Evolutionary conservation across 2,888 invertebrate genomes (phyloP).

Genomic region (Trilocha varians): DNA sequence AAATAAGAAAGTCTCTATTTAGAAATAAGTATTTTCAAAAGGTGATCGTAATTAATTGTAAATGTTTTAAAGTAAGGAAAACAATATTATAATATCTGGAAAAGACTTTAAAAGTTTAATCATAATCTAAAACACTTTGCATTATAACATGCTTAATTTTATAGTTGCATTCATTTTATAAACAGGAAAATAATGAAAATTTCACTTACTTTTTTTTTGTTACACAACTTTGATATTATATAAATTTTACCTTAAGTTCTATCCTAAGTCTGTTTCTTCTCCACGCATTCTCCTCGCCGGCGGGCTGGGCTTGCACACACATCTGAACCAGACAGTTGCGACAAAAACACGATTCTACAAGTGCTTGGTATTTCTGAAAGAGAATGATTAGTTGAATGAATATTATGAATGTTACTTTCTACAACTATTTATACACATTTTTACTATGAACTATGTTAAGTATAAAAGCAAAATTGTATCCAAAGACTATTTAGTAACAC

Average conservation of each 20-base stretch:
- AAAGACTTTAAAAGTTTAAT: too few relatives aligned
- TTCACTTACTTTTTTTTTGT: background rate
- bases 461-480: too few relatives aligned
- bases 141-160: too few relatives aligned
- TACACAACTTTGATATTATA: background rate
- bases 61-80: too few relatives aligned
- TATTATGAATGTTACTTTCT: too few relatives aligned
- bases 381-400: background rate
- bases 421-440: background rate
- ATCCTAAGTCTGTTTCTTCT: constrained; percentile 84
- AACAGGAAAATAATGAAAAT: too few relatives aligned
- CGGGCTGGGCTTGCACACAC: constrained; percentile 79
- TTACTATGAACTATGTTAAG: background rate
- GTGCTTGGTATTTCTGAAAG: constrained; percentile 75
- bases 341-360: constrained; percentile 88
- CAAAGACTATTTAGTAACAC: too few relatives aligned
- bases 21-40: too few relatives aligned
- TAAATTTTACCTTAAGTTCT: constrained; percentile 74
- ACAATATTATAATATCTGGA: background rate
- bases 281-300: constrained; percentile 85
- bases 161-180: too few relatives aligned
- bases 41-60: too few relatives aligned
- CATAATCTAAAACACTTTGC: too few relatives aligned
- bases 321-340: constrained; percentile 90
- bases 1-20: too few relatives aligned